phyloP scores from a whole-genome alignment of 2,888 invertebrate species.

The Hipparchia semele region DNA sequence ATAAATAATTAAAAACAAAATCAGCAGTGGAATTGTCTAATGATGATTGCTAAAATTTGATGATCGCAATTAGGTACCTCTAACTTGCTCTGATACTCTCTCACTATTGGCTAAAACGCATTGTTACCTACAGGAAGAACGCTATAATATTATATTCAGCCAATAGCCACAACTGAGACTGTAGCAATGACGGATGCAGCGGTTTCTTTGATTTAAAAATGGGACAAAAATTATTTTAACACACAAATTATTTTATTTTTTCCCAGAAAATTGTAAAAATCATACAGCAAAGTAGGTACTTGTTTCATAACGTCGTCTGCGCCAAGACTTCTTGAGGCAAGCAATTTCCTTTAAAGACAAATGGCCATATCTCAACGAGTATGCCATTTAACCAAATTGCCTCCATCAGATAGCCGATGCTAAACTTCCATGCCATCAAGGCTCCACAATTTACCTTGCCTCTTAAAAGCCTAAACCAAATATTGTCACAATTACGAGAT shows the following conservation, averaged over 20 bases:
- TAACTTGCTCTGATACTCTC: no score
- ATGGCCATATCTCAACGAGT: constrained; percentile 28
- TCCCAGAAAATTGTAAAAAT: neutral
- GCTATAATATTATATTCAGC: no score
- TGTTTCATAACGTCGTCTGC: constrained; percentile 9
- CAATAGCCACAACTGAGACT: no score
- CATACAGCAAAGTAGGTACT: neutral
- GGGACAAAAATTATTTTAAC: neutral
- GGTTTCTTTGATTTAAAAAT: neutral
- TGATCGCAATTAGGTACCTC: no score
- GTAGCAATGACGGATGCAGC: no score
- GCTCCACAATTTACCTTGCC: constrained; percentile 53
- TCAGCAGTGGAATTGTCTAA: no score
- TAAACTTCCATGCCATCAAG: constrained; percentile 66
- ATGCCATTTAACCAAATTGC: constrained; percentile 43
- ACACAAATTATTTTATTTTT: neutral
- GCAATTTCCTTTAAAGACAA: constrained; percentile 26
- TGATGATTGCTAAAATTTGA: no score
- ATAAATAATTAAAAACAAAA: no score
- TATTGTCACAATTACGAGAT: constrained; percentile 82
- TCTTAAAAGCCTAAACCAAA: constrained; percentile 75
- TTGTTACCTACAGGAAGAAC: no score
- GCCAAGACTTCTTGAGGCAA: constrained; percentile 18
- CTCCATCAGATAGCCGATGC: constrained; percentile 48
- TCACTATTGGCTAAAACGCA: no score